These are phyloP conservation scores for Xylota segnis DNA, from an alignment of 2,888 invertebrate species.

Conservation along the genomic window DNA sequence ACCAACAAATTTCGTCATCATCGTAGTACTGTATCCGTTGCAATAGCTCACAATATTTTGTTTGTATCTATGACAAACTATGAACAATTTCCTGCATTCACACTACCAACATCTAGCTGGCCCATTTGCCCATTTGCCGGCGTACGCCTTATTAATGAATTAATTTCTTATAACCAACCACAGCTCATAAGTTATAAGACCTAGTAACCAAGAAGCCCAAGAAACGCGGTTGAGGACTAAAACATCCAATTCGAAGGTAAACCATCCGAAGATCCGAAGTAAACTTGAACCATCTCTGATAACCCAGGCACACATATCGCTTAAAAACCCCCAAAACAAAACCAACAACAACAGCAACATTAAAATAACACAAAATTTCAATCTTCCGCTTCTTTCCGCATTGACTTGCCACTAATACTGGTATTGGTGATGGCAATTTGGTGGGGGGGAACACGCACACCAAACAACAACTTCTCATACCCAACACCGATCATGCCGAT, in stretches of 20 bases:
- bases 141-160: constrained; percentile 57
- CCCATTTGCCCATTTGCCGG: constrained; percentile 41
- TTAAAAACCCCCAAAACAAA: constrained; percentile 14
- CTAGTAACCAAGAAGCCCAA: constrained; percentile 48
- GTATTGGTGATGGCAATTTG: too few species aligned
- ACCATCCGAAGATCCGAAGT: constrained; percentile 57
- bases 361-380: constrained; percentile 37
- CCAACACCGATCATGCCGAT: constrained; percentile 13
- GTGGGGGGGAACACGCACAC: background rate
- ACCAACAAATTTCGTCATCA: constrained; percentile 53
- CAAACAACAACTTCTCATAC: background rate
- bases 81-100: constrained; percentile 53
- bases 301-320: constrained; percentile 10
- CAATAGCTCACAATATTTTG: constrained; percentile 49
- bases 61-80: constrained; percentile 43
- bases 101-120: too few species aligned
- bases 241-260: constrained; percentile 70
- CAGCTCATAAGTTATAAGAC: constrained; percentile 7
- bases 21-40: constrained; percentile 45
- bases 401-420: constrained; percentile 36
- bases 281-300: constrained; percentile 72
- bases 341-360: constrained; percentile 16
- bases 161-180: constrained; percentile 33
- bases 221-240: constrained; percentile 71
- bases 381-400: constrained; percentile 68